Conservation (phyloP, 2,888 invertebrate genomes). For the Panzeria rudis region DNA sequence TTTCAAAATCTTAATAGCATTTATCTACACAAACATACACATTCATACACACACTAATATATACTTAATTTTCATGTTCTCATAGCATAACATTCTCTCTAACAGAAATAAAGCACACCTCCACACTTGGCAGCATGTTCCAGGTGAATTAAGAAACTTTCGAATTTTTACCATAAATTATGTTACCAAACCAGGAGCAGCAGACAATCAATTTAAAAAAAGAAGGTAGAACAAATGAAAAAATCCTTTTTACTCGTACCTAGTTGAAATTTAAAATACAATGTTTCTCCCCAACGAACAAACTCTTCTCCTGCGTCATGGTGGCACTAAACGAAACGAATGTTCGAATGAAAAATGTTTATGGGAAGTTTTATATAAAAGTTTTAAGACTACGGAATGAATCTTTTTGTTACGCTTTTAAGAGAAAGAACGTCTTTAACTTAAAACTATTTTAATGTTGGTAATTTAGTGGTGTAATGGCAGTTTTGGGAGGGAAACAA, state of each 20-base stretch:
- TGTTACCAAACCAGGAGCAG: constrained; percentile 47
- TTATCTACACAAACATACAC: neutral
- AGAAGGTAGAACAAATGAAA: constrained; percentile 12
- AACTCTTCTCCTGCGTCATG: neutral
- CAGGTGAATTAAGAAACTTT: constrained; percentile 65
- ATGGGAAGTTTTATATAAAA: constrained; percentile 28
- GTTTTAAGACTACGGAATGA: constrained; percentile 24
- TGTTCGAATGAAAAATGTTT: constrained; percentile 30
- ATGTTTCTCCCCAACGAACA: neutral
- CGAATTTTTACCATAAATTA: constrained; percentile 66
- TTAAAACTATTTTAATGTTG: constrained; percentile 68
- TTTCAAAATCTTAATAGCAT: constrained; percentile 23
- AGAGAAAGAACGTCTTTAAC: constrained; percentile 31
- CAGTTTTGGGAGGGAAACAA: neutral
- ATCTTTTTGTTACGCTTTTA: constrained; percentile 42
- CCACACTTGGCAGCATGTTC: constrained; percentile 43
- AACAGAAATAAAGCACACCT: neutral
- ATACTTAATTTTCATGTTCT: too few species aligned
- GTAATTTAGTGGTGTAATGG: constrained; percentile 38
- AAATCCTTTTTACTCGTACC: neutral
- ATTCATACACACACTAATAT: constrained; percentile 1
- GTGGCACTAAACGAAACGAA: constrained; percentile 4
- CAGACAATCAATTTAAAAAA: constrained; percentile 31
- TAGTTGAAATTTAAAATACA: neutral
- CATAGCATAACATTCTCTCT: neutral